A percentile compares a stretch with the other conserved stretches of the same genome.
phyloP scores from a whole-genome alignment of 2,888 invertebrate species.

The Drosophila tanythrix region DNA sequence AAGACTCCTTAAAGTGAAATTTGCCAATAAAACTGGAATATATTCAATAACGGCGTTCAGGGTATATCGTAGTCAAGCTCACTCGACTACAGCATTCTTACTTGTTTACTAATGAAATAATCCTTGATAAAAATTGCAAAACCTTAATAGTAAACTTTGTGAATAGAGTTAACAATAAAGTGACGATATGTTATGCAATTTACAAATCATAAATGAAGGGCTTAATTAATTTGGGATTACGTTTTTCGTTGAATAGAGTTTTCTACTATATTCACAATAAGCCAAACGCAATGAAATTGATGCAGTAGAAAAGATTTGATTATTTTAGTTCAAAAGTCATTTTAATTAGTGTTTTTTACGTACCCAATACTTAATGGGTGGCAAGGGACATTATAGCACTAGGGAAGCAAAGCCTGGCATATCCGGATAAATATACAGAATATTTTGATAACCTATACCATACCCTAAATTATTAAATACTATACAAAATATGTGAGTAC shows the following conservation, averaged over 20 bases:
- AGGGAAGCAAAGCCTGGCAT: background rate
- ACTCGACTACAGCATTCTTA: no score
- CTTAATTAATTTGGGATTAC: background rate
- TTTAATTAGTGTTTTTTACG: background rate
- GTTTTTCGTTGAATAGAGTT: background rate
- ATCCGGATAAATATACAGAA: background rate
- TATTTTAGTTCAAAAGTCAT: background rate
- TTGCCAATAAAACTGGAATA: no score
- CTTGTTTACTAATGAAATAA: no score
- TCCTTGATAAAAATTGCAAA: no score
- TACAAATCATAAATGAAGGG: background rate
- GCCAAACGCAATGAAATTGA: background rate
- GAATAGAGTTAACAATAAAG: background rate
- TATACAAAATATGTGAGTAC: background rate
- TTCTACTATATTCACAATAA: background rate
- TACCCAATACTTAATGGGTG: background rate
- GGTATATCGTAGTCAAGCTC: no score
- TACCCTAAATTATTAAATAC: background rate
- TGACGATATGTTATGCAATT: background rate
- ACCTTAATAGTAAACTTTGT: no score
- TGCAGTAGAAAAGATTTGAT: background rate
- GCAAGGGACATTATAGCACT: background rate
- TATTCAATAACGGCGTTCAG: no score
- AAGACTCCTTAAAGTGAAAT: no score
- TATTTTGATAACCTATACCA: background rate